These are phyloP conservation scores for Sesia apiformis DNA, from an alignment of 2,888 invertebrate genomes.

Conservation along the genomic window DNA sequence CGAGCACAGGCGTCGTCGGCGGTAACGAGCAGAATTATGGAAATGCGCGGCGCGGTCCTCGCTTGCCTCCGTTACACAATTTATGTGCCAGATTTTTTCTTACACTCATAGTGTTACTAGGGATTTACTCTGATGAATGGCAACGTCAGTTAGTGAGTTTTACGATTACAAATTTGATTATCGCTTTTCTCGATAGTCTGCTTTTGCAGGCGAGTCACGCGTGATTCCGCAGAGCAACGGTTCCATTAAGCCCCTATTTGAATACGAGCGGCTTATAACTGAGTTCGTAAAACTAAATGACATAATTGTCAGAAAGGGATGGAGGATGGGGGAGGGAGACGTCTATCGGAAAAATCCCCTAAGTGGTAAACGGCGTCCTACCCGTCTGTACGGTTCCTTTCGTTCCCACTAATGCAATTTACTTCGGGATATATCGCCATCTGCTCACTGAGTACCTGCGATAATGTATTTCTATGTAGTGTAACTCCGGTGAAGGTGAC, in stretches of 20 bases:
- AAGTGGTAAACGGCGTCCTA: conserved; percentile 31
- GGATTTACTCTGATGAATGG: conserved; percentile 33
- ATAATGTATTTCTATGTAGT: conserved; percentile 8
- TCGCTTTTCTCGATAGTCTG: too few relatives aligned
- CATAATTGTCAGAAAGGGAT: conserved; percentile 9
- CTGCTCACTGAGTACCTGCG: conserved; percentile 15
- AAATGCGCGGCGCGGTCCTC: conserved; percentile 32
- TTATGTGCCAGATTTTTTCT: conserved; percentile 35
- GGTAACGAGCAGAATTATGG: conserved; percentile 61
- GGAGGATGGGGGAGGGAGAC: too few relatives aligned
- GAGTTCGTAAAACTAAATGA: too few relatives aligned
- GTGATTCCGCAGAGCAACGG: too few relatives aligned
- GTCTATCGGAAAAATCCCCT: conserved; percentile 30
- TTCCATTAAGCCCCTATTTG: too few relatives aligned
- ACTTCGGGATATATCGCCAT: conserved; percentile 25
- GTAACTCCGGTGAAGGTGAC: too few relatives aligned
- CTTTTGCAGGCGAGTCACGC: too few relatives aligned
- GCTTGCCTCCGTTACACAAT: conserved; percentile 25
- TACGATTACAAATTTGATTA: too few relatives aligned
- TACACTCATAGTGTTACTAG: conserved; percentile 20
- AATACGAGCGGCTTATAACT: too few relatives aligned
- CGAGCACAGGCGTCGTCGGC: conserved; percentile 16
- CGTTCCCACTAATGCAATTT: conserved; percentile 41
- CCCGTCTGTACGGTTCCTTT: conserved; percentile 27
- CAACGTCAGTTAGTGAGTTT: conserved; percentile 2